phyloP scores from a whole-genome alignment of 2,797 vertebrate genomes.

The Gephyroberyx darwinii region DNA sequence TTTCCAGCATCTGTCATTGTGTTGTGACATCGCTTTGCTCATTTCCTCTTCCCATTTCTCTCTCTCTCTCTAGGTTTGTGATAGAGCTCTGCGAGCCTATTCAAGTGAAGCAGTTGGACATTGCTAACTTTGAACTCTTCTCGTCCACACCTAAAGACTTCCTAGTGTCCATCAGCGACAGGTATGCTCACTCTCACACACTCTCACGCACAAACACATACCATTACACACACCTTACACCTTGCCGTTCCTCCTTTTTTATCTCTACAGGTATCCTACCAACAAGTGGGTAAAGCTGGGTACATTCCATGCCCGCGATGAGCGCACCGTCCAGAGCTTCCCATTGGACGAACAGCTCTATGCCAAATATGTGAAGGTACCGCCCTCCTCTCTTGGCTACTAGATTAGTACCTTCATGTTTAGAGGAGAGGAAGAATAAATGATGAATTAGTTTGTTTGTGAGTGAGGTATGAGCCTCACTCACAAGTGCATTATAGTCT shows the following conservation, averaged over 20 bases:
- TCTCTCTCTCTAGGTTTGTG: conserved; percentile 69
- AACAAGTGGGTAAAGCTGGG: conserved; percentile 98
- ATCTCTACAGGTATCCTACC: conserved; percentile 90
- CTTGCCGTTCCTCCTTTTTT: not conserved
- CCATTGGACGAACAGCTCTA: conserved; percentile 98
- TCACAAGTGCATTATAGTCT: not conserved
- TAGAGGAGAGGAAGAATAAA: not conserved
- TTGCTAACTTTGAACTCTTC: conserved; percentile 98
- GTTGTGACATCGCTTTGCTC: no score
- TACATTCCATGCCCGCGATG: conserved; percentile 95
- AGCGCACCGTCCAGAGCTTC: conserved; percentile 96
- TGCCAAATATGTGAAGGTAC: conserved; percentile 98
- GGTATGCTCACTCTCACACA: conserved; percentile 73
- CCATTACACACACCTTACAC: not conserved
- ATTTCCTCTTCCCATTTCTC: not conserved
- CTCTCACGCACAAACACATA: not conserved
- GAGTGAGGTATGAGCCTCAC: no score
- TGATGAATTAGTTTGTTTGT: conserved; percentile 2
- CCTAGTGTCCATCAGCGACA: conserved; percentile 97
- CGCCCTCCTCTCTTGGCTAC: not conserved
- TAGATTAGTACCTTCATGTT: not conserved
- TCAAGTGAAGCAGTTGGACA: conserved; percentile 97
- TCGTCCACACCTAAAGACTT: conserved; percentile 98
- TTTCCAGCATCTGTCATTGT: not conserved
- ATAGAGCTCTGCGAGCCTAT: conserved; percentile 99